Conservation (phyloP, 2,797 vertebrate genomes). For the Sciurus vulgaris region DNA sequence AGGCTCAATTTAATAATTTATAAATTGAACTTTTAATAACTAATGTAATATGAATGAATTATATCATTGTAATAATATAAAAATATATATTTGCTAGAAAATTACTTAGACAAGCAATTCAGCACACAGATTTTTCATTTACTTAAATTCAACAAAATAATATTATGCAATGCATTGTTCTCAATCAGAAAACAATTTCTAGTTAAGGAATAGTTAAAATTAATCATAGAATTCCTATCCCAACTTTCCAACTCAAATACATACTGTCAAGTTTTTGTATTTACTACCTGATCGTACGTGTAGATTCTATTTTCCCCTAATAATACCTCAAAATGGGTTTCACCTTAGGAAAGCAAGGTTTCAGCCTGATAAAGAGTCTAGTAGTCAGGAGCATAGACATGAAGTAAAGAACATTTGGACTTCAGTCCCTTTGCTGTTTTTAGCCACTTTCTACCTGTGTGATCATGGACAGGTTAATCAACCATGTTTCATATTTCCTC, state of each 20-base stretch:
- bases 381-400: background rate
- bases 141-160: slow-evolving; percentile 26
- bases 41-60: slow-evolving; percentile 30
- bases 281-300: background rate
- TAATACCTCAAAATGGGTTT: background rate
- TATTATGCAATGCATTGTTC: background rate
- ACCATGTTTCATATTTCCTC: background rate
- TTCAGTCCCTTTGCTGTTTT: background rate
- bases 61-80: slow-evolving; percentile 7
- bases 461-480: background rate
- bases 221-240: background rate
- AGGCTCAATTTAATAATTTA: slow-evolving; percentile 54
- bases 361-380: background rate
- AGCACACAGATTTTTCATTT: slow-evolving; percentile 41
- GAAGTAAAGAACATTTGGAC: background rate
- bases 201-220: background rate
- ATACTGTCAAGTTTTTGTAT: background rate
- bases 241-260: background rate
- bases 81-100: slow-evolving; percentile 40
- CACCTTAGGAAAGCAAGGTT: background rate
- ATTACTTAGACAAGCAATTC: slow-evolving; percentile 13
- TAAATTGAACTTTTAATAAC: slow-evolving; percentile 34
- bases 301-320: background rate
- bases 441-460: background rate
- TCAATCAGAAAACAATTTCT: slow-evolving; percentile 44